Conservation (phyloP, 1,140 invertebrate genomes). For the Brachionus koreanus region DNA sequence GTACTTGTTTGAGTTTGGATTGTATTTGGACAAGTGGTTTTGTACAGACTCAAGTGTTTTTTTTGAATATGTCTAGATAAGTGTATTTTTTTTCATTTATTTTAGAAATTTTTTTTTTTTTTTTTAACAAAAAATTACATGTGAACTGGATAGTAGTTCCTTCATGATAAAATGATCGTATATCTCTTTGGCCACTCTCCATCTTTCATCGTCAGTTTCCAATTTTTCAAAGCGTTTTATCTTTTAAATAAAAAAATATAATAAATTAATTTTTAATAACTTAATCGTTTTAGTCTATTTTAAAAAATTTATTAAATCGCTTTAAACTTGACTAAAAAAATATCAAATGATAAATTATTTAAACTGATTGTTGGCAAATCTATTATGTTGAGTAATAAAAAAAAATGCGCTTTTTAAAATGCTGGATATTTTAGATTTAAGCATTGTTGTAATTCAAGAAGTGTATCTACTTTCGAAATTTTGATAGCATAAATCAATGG, state of each 20-base stretch:
- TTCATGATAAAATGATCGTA: conserved; percentile 99
- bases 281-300: too few relatives aligned
- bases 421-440: too few relatives aligned
- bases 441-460: too few relatives aligned
- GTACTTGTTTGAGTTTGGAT: conserved; percentile 63
- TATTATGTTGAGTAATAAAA: too few relatives aligned
- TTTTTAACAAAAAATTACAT: conserved; percentile 64
- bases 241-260: conserved; percentile 65
- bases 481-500: too few relatives aligned
- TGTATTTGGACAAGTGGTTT: conserved; percentile 73
- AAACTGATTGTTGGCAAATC: too few relatives aligned
- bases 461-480: too few relatives aligned
- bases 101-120: background rate
- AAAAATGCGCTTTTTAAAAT: too few relatives aligned
- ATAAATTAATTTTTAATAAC: too few relatives aligned
- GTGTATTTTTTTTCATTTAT: background rate
- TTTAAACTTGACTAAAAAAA: too few relatives aligned
- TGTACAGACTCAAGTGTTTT: conserved; percentile 93
- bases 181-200: conserved; percentile 87
- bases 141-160: conserved; percentile 92
- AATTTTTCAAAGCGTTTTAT: conserved; percentile 98
- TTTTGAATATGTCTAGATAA: conserved; percentile 87
- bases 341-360: too few relatives aligned
- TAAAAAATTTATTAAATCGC: too few relatives aligned
- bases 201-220: conserved; percentile 89